A percentile compares a stretch with the other conserved stretches of the same genome.
phyloP scores from a whole-genome alignment of 2,888 invertebrate genomes.

The Leptinotarsa rubiginosa region DNA sequence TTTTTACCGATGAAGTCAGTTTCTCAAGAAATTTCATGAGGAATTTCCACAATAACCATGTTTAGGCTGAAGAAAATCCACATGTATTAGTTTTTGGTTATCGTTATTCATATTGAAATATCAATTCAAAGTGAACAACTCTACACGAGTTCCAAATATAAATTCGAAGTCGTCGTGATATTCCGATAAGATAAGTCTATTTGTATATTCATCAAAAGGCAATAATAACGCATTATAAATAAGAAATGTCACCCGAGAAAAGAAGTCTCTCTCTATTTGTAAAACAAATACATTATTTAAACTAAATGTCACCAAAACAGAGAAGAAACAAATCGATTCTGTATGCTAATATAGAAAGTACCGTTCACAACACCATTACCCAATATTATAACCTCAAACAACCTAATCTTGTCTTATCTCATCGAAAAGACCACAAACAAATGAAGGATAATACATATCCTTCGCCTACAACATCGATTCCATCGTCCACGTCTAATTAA shows the following conservation, averaged over 20 bases:
- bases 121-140: no score
- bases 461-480: constrained; percentile 1
- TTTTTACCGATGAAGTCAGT: no score
- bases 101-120: no score
- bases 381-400: constrained; percentile 19
- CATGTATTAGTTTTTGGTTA: no score
- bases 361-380: constrained; percentile 15
- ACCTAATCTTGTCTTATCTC: constrained; percentile 11
- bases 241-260: not conserved
- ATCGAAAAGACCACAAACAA: constrained; percentile 9
- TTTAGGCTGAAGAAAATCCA: no score
- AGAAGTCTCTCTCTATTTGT: not conserved
- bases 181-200: no score
- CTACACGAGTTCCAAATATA: no score
- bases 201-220: no score
- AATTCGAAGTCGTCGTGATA: no score
- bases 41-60: no score
- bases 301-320: constrained; percentile 4
- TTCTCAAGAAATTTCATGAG: no score
- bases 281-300: not conserved
- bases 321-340: constrained; percentile 14
- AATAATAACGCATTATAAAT: no score
- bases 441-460: constrained; percentile 19
- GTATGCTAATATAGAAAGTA: constrained; percentile 13
- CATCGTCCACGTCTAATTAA: constrained; percentile 30